Conservation (phyloP, 2,113 vertebrate genomes). For the Circaetus gallicus region DNA sequence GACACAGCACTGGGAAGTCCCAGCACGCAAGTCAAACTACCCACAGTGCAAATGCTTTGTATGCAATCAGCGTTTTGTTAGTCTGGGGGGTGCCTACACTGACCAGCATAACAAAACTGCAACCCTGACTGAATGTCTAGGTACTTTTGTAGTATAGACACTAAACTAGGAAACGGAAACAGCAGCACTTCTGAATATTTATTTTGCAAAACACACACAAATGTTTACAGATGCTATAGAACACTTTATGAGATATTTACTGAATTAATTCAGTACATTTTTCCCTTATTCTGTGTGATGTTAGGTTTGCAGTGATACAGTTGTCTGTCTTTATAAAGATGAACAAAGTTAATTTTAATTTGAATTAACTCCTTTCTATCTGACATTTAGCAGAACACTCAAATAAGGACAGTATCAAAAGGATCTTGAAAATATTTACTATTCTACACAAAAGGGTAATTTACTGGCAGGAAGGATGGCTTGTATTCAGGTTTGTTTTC, state of each 20-base stretch:
- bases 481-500: neutral
- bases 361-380: neutral
- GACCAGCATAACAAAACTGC: neutral
- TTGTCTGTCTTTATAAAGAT: neutral
- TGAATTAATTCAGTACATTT: neutral
- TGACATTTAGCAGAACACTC: neutral
- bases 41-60: neutral
- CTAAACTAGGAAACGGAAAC: neutral
- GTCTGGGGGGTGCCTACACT: neutral
- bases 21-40: neutral
- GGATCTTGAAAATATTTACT: neutral
- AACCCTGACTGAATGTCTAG: neutral
- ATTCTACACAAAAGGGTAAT: neutral
- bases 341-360: neutral
- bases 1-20: neutral
- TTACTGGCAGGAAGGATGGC: neutral
- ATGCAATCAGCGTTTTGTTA: neutral
- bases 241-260: neutral
- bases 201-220: neutral
- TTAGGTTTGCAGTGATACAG: neutral
- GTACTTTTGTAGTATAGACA: neutral
- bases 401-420: neutral
- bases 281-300: neutral
- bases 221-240: neutral
- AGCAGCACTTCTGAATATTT: neutral